Conservation (phyloP, 2,113 vertebrate genomes). For the Pelecanus crispus region DNA sequence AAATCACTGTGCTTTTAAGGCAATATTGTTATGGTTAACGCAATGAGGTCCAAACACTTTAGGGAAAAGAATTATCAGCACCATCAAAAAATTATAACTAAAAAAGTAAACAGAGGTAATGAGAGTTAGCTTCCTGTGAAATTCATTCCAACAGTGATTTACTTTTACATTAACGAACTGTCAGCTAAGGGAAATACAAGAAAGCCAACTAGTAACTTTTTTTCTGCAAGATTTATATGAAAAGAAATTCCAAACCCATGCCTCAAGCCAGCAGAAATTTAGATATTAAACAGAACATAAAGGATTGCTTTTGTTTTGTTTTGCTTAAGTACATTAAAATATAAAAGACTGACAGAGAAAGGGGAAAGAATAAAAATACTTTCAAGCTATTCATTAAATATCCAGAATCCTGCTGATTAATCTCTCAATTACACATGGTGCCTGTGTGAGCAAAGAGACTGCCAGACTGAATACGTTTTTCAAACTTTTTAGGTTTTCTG, state of each 20-base stretch:
- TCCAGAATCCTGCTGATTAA: neutral
- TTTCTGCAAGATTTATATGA: neutral
- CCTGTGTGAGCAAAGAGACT: neutral
- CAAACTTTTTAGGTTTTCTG: neutral
- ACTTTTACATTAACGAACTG: slow-evolving; percentile 24
- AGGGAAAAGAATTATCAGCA: neutral
- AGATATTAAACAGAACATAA: neutral
- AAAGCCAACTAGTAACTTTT: neutral
- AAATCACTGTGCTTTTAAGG: neutral
- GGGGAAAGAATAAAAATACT: neutral
- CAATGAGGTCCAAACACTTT: neutral
- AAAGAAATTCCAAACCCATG: neutral
- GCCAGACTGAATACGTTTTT: neutral
- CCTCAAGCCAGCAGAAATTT: neutral
- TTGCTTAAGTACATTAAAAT: slow-evolving; percentile 6
- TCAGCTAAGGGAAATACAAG: neutral
- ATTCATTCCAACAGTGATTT: slow-evolving; percentile 2
- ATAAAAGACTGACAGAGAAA: neutral
- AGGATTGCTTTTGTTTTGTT: neutral
- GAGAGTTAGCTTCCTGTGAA: neutral
- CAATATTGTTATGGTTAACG: neutral
- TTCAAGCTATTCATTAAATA: neutral
- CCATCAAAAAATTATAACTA: neutral
- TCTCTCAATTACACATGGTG: neutral
- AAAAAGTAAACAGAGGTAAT: neutral